Conservation (phyloP, 35 echinoderm and acorn worm genomes). For the Chiridota heheva region DNA sequence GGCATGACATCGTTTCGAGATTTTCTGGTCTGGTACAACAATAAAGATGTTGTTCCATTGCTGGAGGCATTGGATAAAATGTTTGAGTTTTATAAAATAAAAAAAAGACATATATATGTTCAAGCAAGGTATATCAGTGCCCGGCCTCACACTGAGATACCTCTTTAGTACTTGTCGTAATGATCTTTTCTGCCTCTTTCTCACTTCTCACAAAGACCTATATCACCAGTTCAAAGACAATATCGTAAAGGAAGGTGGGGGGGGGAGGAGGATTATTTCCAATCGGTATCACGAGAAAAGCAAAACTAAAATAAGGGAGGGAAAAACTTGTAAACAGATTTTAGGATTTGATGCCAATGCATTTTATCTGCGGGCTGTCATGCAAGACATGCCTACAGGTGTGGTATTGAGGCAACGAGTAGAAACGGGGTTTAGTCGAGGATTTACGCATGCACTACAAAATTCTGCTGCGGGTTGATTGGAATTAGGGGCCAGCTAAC, state of each 20-base stretch:
- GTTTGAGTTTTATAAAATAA: constrained; percentile 35
- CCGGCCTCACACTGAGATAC: constrained; percentile 50
- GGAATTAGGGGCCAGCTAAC: too few relatives aligned
- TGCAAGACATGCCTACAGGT: too few relatives aligned
- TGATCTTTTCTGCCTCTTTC: background rate
- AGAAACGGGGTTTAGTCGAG: background rate
- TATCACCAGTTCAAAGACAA: constrained; percentile 15
- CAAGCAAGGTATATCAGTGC: constrained; percentile 54
- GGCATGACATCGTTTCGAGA: constrained; percentile 40
- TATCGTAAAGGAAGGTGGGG: too few relatives aligned
- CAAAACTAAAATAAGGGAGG: constrained; percentile 30
- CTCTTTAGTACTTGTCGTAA: background rate
- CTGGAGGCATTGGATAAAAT: constrained; percentile 61
- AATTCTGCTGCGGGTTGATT: background rate
- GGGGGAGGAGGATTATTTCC: constrained; percentile 21
- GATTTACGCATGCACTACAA: background rate
- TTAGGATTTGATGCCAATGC: constrained; percentile 36
- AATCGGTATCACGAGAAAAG: constrained; percentile 33
- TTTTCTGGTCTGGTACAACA: constrained; percentile 59
- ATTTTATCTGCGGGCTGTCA: constrained; percentile 9
- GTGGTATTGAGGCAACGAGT: too few relatives aligned
- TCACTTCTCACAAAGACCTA: constrained; percentile 1
- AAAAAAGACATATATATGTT: constrained; percentile 50
- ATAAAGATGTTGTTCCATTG: constrained; percentile 41
- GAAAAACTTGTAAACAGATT: constrained; percentile 11